Base-by-base conservation (phyloP, 2,113 vertebrate genomes). In the Larimichthys crocea region DNA sequence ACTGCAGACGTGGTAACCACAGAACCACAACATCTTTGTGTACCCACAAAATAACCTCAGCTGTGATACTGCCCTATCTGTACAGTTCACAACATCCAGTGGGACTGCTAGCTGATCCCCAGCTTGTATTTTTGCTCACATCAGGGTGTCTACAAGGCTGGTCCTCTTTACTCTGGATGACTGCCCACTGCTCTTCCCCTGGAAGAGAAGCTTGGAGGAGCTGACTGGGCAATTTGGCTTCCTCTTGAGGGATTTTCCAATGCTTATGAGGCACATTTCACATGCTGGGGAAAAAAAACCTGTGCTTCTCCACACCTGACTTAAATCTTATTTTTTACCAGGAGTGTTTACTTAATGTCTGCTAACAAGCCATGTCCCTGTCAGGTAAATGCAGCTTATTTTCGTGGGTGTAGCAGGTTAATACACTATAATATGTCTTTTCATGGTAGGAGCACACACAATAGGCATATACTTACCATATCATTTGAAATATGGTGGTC, bases 241-340 rank as follows among this genome's bases (percentile, higher is more conserved):
- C 81, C 67, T 81, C 70, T 83, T 64, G 19, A 74, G 62, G 78
- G 79, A 79, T 76, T 76, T 35, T 74, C 55, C 71, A 20, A 4
- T 59, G 75, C 79, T 84, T 82, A 80, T 69, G 57, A 72, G 60
- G 79, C 79, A 72, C 52, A 75, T 84, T 90, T 83, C 55, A 77
- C 4, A 74, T 74, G 31, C 64, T 83, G 44, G 48, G 52, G 52
- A 82, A 10, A 82, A 10, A 74, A 50, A 63, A 72, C 12, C 15
- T 24, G 19, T 46, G 10, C 42, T 53, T 73, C 5, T 75, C 8
- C 26, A 64, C 78, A 82, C 42, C 68, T 68, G 52, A 53, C 53
- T 35, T 5, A 20, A 62, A 74, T 63, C 29, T 56, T 10, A 35
- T 74, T 82, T 86, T 24, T 86, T 24, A 40, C 49, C 22, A 16